These are phyloP conservation scores for Saccostrea cuccullata DNA, from an alignment of 1,140 invertebrate genomes.

Conservation along the genomic window DNA sequence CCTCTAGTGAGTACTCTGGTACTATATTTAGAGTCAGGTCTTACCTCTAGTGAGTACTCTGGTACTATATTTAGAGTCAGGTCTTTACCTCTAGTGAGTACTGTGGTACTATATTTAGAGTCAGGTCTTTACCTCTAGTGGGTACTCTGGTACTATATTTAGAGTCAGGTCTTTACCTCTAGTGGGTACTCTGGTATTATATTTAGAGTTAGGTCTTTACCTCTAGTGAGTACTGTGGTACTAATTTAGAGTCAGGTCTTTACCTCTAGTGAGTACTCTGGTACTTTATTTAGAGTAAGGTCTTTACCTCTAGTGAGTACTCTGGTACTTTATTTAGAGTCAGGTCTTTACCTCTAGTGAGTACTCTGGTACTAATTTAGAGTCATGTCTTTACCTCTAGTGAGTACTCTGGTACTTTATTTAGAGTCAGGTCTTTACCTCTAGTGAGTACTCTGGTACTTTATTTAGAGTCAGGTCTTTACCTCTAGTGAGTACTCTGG, in stretches of 20 bases:
- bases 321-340: slow-evolving; percentile 98
- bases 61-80: slow-evolving; percentile 96
- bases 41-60: slow-evolving; percentile 90
- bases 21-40: slow-evolving; percentile 90
- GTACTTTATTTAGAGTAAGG: slow-evolving; percentile 93
- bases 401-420: slow-evolving; percentile 97
- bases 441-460: slow-evolving; percentile 96
- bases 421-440: slow-evolving; percentile 67
- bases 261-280: slow-evolving; percentile 92
- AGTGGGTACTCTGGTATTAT: slow-evolving; percentile 98
- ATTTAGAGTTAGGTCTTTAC: too few relatives aligned
- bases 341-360: slow-evolving; percentile 83
- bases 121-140: slow-evolving; percentile 81
- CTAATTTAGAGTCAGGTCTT: too few relatives aligned
- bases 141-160: slow-evolving; percentile 98
- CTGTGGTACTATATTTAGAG: slow-evolving; percentile 97
- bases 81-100: slow-evolving; percentile 86
- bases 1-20: slow-evolving; percentile 94
- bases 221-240: slow-evolving; percentile 95
- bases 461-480: slow-evolving; percentile 85
- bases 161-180: slow-evolving; percentile 69
- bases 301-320: slow-evolving; percentile 86
- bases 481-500: slow-evolving; percentile 94
- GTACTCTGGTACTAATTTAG: slow-evolving; percentile 96
- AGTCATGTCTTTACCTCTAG: slow-evolving; percentile 80